Evolutionary conservation across 2,113 vertebrate species (phyloP), one percentile per base, ranked within the genome.

Genomic region (Melanocharis versteri): DNA sequence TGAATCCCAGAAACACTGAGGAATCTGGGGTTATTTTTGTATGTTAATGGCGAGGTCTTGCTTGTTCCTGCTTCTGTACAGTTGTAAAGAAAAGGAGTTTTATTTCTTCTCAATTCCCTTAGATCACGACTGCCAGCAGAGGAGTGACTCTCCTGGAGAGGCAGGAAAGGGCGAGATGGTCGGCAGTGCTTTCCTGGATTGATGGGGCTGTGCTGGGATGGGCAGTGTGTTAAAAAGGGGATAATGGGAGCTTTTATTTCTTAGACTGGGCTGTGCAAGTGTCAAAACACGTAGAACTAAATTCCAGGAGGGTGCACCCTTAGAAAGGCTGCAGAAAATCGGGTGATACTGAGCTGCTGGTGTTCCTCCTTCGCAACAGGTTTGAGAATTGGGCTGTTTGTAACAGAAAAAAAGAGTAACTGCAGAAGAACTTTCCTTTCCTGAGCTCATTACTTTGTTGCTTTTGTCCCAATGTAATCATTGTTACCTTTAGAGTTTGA

Each of bases 211-310:
- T 21, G 8, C 40, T 77, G 3, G 22, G 33, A 7, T 45, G 56
- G 58, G 26, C 31, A 33, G 2, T 3, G 42, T 65, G 51, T 69
- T 94, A 33, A 23, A 61, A 56, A 50, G 17, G 27, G 27, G 2
- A 10, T 42, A 24, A 33, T 1, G 3, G 40, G 18, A 66, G 17
- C 44, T 87, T 50, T 64, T 56, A 14, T 28, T 53, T 66, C 64
- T 73, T 71, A 40, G 5, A 19, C 5, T 1, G 4, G 26, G 7
- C 13, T 44, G 24, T 56, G 37, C 35, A 24, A 3, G 0, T 30
- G n/a, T 47, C 48, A 44, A 64, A 90, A 61, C 27, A 12, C 35
- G 10, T 17, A 27, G 9, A 78, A 64, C 10, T 61, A 4, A 66
- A 66, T 89, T 82, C 73, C 23, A 37, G 33, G 58, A 62, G 58